Evolutionary conservation across 1,140 invertebrate species (phyloP).

Genomic region (Drosophila watanabei): DNA sequence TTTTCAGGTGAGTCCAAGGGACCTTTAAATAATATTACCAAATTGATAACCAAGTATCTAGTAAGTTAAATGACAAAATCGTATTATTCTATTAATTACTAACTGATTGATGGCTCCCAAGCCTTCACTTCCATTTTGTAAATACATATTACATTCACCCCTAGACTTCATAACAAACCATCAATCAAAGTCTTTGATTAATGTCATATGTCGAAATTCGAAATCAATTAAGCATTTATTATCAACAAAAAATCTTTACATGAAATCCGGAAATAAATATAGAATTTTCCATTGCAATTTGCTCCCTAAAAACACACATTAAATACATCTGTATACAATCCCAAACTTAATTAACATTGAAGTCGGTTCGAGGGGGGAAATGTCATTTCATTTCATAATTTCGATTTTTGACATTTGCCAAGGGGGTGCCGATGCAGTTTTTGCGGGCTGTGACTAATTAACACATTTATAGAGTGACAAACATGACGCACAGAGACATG

Average conservation of each 20-base stretch:
- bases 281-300: conserved; percentile 43
- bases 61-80: neutral
- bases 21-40: neutral
- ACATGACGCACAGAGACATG: conserved; percentile 26
- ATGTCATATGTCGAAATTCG: conserved; percentile 37
- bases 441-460: conserved; percentile 68
- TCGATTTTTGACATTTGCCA: conserved; percentile 56
- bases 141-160: neutral
- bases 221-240: conserved; percentile 77
- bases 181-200: conserved; percentile 56
- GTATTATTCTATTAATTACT: neutral
- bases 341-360: conserved; percentile 51
- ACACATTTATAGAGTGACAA: conserved; percentile 64
- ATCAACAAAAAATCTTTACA: conserved; percentile 16
- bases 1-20: neutral
- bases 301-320: conserved; percentile 34
- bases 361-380: conserved; percentile 11
- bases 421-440: conserved; percentile 33
- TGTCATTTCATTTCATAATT: conserved; percentile 60
- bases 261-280: conserved; percentile 38
- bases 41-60: neutral
- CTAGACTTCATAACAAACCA: conserved; percentile 28
- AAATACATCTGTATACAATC: conserved; percentile 52
- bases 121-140: neutral
- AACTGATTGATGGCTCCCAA: conserved; percentile 1